Conservation (phyloP, 1,140 invertebrate species). For the Monomorium pharaonis region DNA sequence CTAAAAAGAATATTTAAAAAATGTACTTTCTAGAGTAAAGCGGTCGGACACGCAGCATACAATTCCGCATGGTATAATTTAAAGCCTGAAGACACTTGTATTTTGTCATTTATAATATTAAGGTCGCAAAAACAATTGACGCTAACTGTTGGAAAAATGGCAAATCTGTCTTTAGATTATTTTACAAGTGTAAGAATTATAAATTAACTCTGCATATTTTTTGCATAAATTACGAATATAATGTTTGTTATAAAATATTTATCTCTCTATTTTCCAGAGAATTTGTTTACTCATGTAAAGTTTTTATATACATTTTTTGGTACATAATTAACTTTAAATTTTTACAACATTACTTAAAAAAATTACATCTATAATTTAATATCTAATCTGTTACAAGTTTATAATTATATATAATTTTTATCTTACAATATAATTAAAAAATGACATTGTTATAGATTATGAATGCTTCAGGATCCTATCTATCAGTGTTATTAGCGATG, state of each 20-base stretch:
- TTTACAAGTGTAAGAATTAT: slow-evolving; percentile 58
- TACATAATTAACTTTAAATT: background rate
- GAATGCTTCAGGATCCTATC: slow-evolving; percentile 61
- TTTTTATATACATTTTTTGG: background rate
- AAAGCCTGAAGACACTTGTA: slow-evolving; percentile 37
- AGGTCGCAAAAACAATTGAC: slow-evolving; percentile 48
- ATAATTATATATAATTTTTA: background rate
- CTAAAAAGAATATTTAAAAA: background rate
- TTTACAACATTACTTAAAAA: too few species aligned
- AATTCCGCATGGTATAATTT: slow-evolving; percentile 54
- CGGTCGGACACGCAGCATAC: slow-evolving; percentile 19
- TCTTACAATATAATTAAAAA: too few species aligned
- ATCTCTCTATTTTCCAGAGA: background rate
- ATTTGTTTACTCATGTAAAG: background rate
- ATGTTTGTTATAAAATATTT: background rate
- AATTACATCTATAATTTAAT: background rate
- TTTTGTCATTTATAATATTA: slow-evolving; percentile 45
- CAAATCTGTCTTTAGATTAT: slow-evolving; percentile 48
- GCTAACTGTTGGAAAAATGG: slow-evolving; percentile 59
- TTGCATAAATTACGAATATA: background rate
- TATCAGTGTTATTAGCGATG: slow-evolving; percentile 62
- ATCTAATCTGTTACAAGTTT: background rate
- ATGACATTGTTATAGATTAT: slow-evolving; percentile 55
- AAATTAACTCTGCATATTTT: background rate
- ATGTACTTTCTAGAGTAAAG: slow-evolving; percentile 34